A percentile compares a stretch with the other conserved stretches of the same genome.
These are phyloP conservation scores for Bostrychus sinensis DNA, from an alignment of 2,113 vertebrate species.

Conservation along the genomic window DNA sequence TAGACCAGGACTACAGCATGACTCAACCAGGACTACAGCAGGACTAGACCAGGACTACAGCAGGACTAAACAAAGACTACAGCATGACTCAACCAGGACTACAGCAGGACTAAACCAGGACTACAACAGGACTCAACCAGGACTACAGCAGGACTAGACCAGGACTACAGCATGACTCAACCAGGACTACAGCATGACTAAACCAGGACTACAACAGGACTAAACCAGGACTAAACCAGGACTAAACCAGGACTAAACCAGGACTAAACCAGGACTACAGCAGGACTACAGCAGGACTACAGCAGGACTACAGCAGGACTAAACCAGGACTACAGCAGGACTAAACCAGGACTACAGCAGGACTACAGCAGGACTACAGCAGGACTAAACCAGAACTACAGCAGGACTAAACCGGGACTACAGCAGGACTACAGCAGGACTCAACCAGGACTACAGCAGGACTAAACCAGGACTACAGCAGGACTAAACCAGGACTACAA, in stretches of 20 bases:
- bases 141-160: background rate
- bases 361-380: no score
- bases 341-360: background rate
- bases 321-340: background rate
- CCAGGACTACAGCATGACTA: no score
- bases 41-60: background rate
- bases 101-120: no score
- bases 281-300: background rate
- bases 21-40: constrained; percentile 5
- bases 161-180: background rate
- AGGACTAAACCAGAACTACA: background rate
- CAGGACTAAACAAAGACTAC: background rate
- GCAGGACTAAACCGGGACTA: background rate
- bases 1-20: background rate
- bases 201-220: no score
- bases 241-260: background rate
- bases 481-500: background rate
- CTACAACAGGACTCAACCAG: background rate
- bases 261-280: background rate
- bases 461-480: no score
- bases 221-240: no score
- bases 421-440: background rate
- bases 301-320: background rate
- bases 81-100: background rate
- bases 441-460: background rate